A percentile compares a stretch with the other conserved stretches of the same genome.
Evolutionary conservation across 2,113 vertebrate genomes (phyloP).

Genomic region (western clawed frog (Xenopus tropicalis)): DNA sequence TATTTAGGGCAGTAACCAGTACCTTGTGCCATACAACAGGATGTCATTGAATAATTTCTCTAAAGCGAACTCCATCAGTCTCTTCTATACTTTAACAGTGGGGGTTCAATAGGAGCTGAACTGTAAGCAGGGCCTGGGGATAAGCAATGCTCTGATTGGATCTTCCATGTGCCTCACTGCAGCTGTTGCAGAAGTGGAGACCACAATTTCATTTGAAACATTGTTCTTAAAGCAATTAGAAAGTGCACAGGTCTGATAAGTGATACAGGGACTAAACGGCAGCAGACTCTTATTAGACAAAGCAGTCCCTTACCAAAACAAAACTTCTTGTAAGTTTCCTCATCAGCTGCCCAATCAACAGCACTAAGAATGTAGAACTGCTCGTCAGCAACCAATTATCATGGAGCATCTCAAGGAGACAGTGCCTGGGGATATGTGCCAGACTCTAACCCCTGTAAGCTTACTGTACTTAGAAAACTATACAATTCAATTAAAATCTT

Average conservation of each 20-base stretch:
- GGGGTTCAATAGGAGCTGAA: neutral
- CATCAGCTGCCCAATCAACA: constrained; percentile 35
- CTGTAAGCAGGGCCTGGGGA: constrained; percentile 15
- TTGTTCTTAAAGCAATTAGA: constrained; percentile 23
- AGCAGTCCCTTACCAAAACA: constrained; percentile 8
- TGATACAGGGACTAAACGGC: neutral
- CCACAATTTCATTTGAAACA: constrained; percentile 17
- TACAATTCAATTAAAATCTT: constrained; percentile 35
- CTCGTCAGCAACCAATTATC: constrained; percentile 33
- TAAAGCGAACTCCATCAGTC: constrained; percentile 1
- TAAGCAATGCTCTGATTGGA: constrained; percentile 15
- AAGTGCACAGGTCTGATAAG: constrained; percentile 27
- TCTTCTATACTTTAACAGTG: constrained; percentile 5
- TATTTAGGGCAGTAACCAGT: neutral
- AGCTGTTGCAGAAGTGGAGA: neutral
- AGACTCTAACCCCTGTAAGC: constrained; percentile 10
- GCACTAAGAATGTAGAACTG: constrained; percentile 15
- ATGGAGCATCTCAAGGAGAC: constrained; percentile 27
- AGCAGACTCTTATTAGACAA: constrained; percentile 22
- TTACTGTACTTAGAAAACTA: constrained; percentile 13
- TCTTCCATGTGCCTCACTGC: constrained; percentile 17
- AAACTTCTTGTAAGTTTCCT: constrained; percentile 1
- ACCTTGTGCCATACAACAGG: neutral
- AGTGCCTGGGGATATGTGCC: constrained; percentile 6
- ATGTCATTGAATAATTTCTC: neutral